Percentiles rank a stretch among this genome's conserved stretches.
Evolutionary conservation across 2,113 vertebrate genomes (phyloP).

Genomic region (Nibea albiflora): DNA sequence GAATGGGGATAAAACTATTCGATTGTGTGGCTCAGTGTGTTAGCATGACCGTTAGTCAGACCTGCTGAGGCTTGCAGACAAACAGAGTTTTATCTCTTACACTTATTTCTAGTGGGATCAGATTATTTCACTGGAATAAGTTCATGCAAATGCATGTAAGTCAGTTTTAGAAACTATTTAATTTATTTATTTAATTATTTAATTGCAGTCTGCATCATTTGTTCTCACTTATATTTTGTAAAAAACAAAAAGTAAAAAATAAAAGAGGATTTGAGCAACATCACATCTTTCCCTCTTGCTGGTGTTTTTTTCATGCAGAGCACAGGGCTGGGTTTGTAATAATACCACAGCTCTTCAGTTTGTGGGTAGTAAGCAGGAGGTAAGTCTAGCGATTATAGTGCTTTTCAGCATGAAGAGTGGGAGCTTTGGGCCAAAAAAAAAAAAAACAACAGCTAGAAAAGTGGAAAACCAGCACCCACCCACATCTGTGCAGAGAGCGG

Average conservation of each 20-base stretch:
- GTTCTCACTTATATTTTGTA: not conserved
- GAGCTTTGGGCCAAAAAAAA: constrained; percentile 24
- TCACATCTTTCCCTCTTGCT: constrained; percentile 6
- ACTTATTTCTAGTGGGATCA: not conserved
- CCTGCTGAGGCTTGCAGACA: not conserved
- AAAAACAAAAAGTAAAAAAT: constrained; percentile 8
- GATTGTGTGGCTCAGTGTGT: too few species aligned
- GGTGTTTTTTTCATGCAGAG: constrained; percentile 44
- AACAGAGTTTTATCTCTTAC: not conserved
- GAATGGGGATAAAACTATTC: too few species aligned
- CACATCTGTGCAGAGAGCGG: constrained; percentile 34
- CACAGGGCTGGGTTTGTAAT: constrained; percentile 54
- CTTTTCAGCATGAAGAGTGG: constrained; percentile 3
- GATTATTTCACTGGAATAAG: not conserved
- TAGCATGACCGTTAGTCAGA: too few species aligned
- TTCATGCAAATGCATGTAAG: not conserved
- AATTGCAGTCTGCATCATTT: not conserved
- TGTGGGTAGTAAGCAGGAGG: constrained; percentile 53
- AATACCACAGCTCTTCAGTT: constrained; percentile 46
- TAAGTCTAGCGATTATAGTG: constrained; percentile 38
- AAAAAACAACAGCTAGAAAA: constrained; percentile 25
- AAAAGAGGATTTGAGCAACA: constrained; percentile 43
- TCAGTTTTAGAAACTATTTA: not conserved
- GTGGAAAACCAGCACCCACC: constrained; percentile 33
- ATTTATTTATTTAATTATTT: not conserved